Percentiles rank a stretch among this genome's conserved stretches.
Conservation (phyloP, 2,113 vertebrate genomes). For the Micronycteris hirsuta region DNA sequence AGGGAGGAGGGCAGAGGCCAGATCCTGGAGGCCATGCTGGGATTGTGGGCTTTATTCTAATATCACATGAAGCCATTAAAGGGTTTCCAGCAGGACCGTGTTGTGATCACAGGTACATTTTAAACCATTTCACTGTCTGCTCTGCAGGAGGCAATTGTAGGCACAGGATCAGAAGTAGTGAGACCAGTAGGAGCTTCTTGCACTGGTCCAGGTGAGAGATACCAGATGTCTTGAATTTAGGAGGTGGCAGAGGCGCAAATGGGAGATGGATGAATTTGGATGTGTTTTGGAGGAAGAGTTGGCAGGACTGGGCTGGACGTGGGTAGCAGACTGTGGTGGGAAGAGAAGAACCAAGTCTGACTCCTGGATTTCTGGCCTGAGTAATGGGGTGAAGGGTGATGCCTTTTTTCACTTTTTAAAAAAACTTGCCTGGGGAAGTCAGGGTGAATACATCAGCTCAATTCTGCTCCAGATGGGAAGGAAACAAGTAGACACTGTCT, state of each 20-base stretch:
- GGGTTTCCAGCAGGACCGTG: neutral
- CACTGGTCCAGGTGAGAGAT: neutral
- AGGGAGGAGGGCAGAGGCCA: neutral
- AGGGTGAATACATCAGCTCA: neutral
- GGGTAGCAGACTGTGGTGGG: too few relatives aligned
- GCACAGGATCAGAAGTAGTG: neutral
- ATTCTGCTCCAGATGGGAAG: neutral
- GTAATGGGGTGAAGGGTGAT: neutral
- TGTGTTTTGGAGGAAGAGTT: neutral
- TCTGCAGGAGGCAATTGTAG: neutral
- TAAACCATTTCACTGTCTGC: neutral
- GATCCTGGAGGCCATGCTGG: neutral
- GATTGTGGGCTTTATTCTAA: neutral
- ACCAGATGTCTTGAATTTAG: fast-evolving
- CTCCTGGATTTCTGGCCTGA: neutral
- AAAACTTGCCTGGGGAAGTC: fast-evolving
- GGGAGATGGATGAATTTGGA: neutral
- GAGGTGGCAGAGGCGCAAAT: fast-evolving
- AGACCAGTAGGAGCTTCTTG: neutral
- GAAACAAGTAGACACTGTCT: fast-evolving
- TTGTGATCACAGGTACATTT: neutral
- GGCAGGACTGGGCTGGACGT: fast-evolving
- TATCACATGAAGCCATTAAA: neutral
- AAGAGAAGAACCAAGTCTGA: neutral
- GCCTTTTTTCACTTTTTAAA: neutral